These are phyloP conservation scores for Ictidomys tridecemlineatus DNA, from an alignment of 2,113 vertebrate species.

Conservation along the genomic window DNA sequence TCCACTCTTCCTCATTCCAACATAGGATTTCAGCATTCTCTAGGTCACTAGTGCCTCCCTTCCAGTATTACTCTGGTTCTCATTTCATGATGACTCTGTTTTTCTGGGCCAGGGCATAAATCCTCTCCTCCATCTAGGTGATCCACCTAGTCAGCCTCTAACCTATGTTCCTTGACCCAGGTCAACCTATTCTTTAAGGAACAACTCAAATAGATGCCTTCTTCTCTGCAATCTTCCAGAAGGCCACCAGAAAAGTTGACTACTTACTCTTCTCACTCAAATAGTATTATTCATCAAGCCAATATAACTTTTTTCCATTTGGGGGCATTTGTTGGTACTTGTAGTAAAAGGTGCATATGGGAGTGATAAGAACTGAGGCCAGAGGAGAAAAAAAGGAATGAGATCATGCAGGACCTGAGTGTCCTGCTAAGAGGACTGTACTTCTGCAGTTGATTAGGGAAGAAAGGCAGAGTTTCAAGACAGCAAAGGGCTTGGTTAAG, in stretches of 20 bases:
- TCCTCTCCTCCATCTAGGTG: background rate
- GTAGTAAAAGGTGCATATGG: background rate
- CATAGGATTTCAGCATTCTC: background rate
- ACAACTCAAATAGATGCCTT: background rate
- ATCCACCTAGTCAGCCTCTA: background rate
- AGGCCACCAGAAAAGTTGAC: background rate
- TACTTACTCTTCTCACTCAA: background rate
- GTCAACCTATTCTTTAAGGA: constrained; percentile 31
- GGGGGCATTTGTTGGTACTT: background rate
- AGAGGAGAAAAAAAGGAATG: background rate
- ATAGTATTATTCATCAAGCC: background rate
- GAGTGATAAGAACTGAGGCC: background rate
- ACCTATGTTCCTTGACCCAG: background rate
- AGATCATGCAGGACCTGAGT: background rate
- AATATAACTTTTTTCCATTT: background rate
- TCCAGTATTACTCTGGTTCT: background rate
- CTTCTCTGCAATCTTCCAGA: background rate
- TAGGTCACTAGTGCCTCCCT: background rate
- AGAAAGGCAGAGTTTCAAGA: background rate
- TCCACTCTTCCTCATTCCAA: background rate
- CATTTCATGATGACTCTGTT: background rate
- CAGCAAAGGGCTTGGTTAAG: background rate
- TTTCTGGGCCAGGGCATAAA: background rate
- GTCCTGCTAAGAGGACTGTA: background rate
- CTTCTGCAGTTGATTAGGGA: background rate